Conservation (phyloP, 2,113 vertebrate genomes). For the Lasiurus borealis region DNA sequence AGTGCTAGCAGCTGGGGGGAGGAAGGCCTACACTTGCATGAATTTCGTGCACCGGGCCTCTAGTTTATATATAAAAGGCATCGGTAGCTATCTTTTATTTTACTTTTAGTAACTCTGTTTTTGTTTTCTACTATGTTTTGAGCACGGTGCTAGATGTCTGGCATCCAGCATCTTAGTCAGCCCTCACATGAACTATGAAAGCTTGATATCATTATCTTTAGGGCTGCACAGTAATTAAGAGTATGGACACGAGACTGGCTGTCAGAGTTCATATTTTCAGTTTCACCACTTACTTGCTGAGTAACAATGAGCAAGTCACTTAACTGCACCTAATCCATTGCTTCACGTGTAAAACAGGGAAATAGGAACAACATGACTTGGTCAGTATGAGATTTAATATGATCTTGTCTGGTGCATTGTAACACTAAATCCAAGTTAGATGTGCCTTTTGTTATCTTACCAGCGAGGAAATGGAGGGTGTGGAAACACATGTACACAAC, state of each 20-base stretch:
- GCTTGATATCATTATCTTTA: not conserved
- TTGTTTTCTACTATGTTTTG: conserved; percentile 32
- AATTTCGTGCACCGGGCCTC: too few species aligned
- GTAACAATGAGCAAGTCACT: not conserved
- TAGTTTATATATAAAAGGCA: not conserved
- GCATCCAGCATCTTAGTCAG: not conserved
- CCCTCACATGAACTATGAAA: not conserved
- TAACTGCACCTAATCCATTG: not conserved
- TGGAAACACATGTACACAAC: not conserved
- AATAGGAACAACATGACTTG: not conserved
- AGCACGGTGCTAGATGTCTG: not conserved
- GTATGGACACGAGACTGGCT: not conserved
- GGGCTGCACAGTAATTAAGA: not conserved
- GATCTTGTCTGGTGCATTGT: not conserved
- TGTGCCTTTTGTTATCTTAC: not conserved
- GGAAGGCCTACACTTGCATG: too few species aligned
- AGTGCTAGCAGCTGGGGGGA: too few species aligned
- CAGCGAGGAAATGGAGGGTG: not conserved
- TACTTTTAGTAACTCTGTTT: not conserved
- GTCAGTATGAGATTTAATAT: not conserved
- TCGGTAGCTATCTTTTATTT: not conserved
- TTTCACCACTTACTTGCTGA: not conserved
- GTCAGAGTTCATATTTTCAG: not conserved
- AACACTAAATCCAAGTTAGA: conserved; percentile 19
- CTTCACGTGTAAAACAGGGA: not conserved